A percentile compares a stretch with the other conserved stretches of the same genome.
These are phyloP conservation scores for Saxicola maurus DNA, from an alignment of 2,797 vertebrate genomes.

Conservation along the genomic window DNA sequence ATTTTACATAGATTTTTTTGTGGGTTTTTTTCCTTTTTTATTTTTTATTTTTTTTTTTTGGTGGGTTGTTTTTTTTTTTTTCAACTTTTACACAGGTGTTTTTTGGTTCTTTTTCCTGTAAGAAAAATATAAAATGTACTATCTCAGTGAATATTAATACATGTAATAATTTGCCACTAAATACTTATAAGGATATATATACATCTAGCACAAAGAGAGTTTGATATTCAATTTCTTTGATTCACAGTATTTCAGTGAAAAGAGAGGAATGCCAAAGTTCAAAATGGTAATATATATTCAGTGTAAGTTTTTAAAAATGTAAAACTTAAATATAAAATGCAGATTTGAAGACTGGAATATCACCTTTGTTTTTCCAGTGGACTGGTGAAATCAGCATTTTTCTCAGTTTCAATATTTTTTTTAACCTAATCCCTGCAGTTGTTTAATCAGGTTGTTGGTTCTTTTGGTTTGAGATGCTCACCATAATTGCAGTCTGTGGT, in stretches of 20 bases:
- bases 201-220: not conserved
- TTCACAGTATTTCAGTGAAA: not conserved
- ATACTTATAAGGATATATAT: not conserved
- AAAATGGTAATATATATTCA: not conserved
- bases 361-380: not conserved
- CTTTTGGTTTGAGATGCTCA: not conserved
- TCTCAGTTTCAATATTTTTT: not conserved
- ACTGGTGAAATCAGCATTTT: not conserved
- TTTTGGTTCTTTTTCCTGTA: not conserved
- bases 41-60: too few species aligned
- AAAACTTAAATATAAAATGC: not conserved
- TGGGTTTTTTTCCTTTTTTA: not conserved
- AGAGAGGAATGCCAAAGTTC: not conserved
- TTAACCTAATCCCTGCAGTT: not conserved
- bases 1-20: not conserved
- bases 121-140: not conserved
- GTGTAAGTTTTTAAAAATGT: not conserved
- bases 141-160: conserved; percentile 4
- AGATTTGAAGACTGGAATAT: not conserved
- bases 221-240: not conserved
- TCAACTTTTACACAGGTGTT: not conserved
- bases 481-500: not conserved
- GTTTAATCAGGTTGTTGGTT: not conserved
- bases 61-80: not conserved
- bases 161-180: conserved; percentile 46